Base-by-base conservation (phyloP, 2,888 invertebrate genomes). In the Lycocerus yunnanus region DNA sequence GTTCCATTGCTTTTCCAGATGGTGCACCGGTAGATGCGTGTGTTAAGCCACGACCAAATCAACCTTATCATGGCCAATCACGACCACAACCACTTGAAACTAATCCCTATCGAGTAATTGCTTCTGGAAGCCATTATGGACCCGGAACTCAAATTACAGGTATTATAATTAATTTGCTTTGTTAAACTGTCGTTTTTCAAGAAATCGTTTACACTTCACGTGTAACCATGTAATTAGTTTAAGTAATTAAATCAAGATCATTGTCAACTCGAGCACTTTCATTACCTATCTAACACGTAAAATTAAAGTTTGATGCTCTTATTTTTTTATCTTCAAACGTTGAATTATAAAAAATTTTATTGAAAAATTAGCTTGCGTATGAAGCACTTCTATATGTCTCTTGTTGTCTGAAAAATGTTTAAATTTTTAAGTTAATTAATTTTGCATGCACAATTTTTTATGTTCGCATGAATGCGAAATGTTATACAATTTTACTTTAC, bases 11-110 rank as follows among this genome's bases (percentile, higher is more conserved):
- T 76, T 94, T 94, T 84, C 94, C 94, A n/a, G 94, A 94, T 82
- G 94, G 94, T 1, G 94, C 93, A 1, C 95, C 95, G 0, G 91
- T 94, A 21, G 94, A 95, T 83, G 92, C 93, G 27, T 95, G 95
- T 84, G 94, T 94, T 3, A 94, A 93, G 84, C 90, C 92, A 20
- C 89, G 92, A 61, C 90, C 92, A 1, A 94, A 94, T 86, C 91
- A 92, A 82, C 95, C 95, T 0, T 93, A 94, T 84, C 95, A 95
- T 81, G 93, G 94, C 2, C 92, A 93, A 81, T 92, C 93, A 9
- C 88, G 92, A 76, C 88, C 93, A 0, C 93, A 93, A 83, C 89
- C 93, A 0, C 83, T 89, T 21, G 87, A 90, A 13, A 90, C 89
- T 1, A 90, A 91, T 80, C 94, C 94, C 6, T 95, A 92, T 84